phyloP scores from a whole-genome alignment of 2,888 invertebrate species.

The Idaea aversata region DNA sequence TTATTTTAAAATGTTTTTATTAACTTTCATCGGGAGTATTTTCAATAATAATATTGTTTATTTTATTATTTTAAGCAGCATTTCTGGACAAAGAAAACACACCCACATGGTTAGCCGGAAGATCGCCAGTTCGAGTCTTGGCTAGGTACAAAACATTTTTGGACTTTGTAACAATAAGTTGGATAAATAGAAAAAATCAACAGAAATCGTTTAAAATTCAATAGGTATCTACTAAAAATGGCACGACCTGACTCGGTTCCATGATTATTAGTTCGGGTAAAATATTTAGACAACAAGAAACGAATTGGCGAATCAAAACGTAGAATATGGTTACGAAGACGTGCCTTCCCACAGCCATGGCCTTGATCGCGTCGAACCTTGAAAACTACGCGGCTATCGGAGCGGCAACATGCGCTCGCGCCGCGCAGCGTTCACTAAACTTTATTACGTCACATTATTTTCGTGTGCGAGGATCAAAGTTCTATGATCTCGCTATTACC shows the following conservation, averaged over 20 bases:
- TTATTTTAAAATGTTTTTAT: neutral
- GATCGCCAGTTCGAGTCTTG: no score
- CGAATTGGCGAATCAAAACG: neutral
- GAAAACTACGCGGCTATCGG: slow-evolving; percentile 50
- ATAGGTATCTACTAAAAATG: neutral
- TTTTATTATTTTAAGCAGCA: neutral
- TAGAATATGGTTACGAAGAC: neutral
- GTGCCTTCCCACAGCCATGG: slow-evolving; percentile 48
- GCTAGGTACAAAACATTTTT: no score
- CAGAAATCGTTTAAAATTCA: neutral
- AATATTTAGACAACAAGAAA: neutral
- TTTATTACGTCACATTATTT: slow-evolving; percentile 36
- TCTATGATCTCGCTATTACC: slow-evolving; percentile 55
- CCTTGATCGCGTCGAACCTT: slow-evolving; percentile 73
- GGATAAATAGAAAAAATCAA: neutral
- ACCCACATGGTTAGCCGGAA: no score
- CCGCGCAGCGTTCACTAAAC: slow-evolving; percentile 72
- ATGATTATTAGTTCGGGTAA: neutral
- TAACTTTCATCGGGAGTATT: neutral
- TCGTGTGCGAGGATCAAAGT: slow-evolving; percentile 44
- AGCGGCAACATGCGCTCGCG: slow-evolving; percentile 50
- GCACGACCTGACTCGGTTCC: neutral
- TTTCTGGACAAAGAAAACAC: no score
- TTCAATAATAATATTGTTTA: neutral
- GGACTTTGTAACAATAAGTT: neutral